Base-by-base conservation (phyloP, 2,113 vertebrate species). In the Chrysochloris asiatica region DNA sequence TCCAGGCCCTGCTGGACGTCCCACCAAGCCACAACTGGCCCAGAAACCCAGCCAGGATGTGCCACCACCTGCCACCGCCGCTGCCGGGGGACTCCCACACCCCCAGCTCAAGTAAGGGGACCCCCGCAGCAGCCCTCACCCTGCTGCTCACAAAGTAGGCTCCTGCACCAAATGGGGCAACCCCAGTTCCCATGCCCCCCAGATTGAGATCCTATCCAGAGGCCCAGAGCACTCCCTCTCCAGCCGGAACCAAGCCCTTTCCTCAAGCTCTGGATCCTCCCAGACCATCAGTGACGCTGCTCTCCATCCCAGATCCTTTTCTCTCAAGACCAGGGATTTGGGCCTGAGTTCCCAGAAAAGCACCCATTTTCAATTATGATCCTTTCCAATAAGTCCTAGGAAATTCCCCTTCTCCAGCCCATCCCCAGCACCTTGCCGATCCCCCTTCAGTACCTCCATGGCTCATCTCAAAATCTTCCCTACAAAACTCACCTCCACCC, bases 31-130 rank as follows among this genome's bases (percentile, higher is more conserved):
- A 63, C 98, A 98, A 84, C 97, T 98, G 88, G 98, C 98, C 61
- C 98, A 98, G 96, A 99, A 98, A 95, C 98, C 98, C 91, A 98
- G 97, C 93, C 98, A 98, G 96, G 98, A 98, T 36, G 97, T 96
- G 97, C 47, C 96, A 2, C 97, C 96, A 88, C 89, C 96, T 7
- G 83, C 93, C 80, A 88, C 86, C 8, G 88, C 95, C 6, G 75
- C 95, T 94, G 95, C 95, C 54, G 98, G 98, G 93, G 96, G 92
- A 93, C 93, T 95, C 82, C 90, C 96, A n/a, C 97, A 98, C 73
- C 98, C 98, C 86, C 98, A 98, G 93, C 98, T 99, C 94, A 99
- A 99, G 98, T 98, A 98, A 98, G 98, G 84, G 94, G 82, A 92
- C 75, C 47, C 56, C 80, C 38, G 94, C 52, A 72, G 86, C 80